Evolutionary conservation across 2,797 vertebrate genomes (phyloP).

Genomic region (Falco naumanni): DNA sequence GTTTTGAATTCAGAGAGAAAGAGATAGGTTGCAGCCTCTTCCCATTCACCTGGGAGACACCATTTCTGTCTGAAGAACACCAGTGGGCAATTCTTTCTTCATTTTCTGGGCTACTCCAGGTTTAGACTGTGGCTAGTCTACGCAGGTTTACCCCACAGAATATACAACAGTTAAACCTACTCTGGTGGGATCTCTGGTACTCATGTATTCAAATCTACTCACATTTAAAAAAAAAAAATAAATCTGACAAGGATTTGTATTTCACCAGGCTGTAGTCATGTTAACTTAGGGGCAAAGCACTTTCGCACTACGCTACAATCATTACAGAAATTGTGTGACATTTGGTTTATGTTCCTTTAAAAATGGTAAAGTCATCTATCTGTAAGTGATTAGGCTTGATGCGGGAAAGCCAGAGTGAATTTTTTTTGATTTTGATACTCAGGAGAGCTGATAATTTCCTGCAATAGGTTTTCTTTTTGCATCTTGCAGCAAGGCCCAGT

Average conservation of each 20-base stretch:
- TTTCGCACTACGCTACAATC: background rate
- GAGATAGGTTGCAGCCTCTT: background rate
- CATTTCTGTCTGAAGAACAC: background rate
- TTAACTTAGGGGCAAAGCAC: background rate
- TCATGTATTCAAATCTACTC: background rate
- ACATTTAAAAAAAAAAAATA: background rate
- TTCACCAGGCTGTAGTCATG: background rate
- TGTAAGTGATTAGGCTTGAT: background rate
- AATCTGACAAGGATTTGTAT: background rate
- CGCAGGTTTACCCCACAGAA: background rate
- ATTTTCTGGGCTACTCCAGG: background rate
- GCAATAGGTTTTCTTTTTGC: background rate
- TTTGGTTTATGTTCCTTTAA: background rate
- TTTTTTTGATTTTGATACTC: background rate
- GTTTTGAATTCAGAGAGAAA: background rate
- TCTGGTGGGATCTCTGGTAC: background rate
- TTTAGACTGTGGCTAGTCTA: background rate
- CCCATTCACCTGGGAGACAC: background rate
- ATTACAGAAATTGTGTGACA: background rate
- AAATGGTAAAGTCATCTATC: background rate
- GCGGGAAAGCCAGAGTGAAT: background rate
- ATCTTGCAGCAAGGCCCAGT: background rate
- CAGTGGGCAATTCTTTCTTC: background rate
- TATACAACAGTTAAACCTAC: background rate
- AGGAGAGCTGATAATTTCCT: background rate